Evolutionary conservation across 2,113 vertebrate species (phyloP), one percentile per base, ranked within the genome.

Genomic region (Rafetus swinhoei): DNA sequence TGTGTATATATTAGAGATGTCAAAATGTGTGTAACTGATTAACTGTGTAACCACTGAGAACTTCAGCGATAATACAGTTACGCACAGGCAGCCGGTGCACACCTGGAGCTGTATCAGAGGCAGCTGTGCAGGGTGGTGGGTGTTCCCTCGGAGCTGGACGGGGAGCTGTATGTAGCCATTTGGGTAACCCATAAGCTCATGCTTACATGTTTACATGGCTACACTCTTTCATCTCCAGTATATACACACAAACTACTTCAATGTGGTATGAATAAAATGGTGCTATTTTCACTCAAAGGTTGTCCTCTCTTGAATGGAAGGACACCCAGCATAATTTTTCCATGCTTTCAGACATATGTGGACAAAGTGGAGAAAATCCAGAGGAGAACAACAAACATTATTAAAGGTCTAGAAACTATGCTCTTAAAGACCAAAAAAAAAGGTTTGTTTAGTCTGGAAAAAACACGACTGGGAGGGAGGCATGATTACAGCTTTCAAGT

Each of bases 221-320:
- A 45, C 45, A 45, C 45, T 45, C 45, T 45, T 45, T 45, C 45
- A 45, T 45, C 45, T 45, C 6, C 45, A 45, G 53, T 54, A 14
- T 54, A 79, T 69, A 57, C 0, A 0, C n/a, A 16, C 65, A 32
- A 53, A 65, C 80, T 86, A 13, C 0, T 5, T 90, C 60, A 59
- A 0, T 5, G 76, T 82, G 60, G 57, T 9, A 0, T 2, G 22
- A 85, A 0, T 0, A 55, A n/a, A 91, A 76, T 1, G 1, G 84
- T n/a, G 56, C 50, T 56, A 56, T 65, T 65, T 81, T 35, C 50
- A 2, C 4, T 77, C 25, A 82, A 91, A 55, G 56, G 45, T 9
- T 53, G 55, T 27, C 76, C 74, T 56, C 39, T 3, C 45, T 27
- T 5, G 19, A 87, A 25, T 0, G 0, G 52, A 90, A 88, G 81